Base-by-base conservation (phyloP, 2,888 invertebrate species). In the Andrena trimmerana region DNA sequence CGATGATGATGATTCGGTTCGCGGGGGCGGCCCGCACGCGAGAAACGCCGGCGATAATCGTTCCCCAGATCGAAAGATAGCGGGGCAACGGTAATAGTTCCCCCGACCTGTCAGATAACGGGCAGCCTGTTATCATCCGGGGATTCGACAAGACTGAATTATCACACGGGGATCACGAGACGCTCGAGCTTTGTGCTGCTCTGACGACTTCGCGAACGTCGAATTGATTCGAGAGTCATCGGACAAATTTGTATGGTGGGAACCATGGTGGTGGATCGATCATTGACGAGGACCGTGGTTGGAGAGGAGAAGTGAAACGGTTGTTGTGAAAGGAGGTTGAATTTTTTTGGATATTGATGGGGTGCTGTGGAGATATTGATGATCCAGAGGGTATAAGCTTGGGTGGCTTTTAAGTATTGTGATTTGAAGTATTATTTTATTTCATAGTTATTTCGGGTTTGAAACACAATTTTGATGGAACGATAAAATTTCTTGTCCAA, bases 21-120 rank as follows among this genome's bases (percentile, higher is more conserved):
- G 69, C 60, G 73, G 73, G 59, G 27, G n/a, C 52, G 54, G 33
- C 10, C 24, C 50, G 57, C 74, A 78, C 78, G 78, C 81, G 70
- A 82, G 66, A 62, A 63, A 24, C 48, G 36, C 59, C 68, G 31
- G 29, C 13, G 57, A 63, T 82, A 78, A 78, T 54, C 70, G 60
- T 27, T 52, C 10, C 54, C 29, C 10, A 50, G 69, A 82, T 73
- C 70, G 33, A 13, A 33, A 29, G 60, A 66, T 59, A 67, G 20
- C 27, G 60, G 0, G 48, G 13, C 62, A 36, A 24, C 52, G 54
- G 20, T 63, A 69, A 62, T 62, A 50, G 24, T 50, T 70, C 57
- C 24, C 33, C 36, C 27, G 27, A 65, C 16, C 57, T 73, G 29
- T 29, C 52, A 31, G 33, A 71, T 71, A 71, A 62, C 50, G 24